Evolutionary conservation across 2,113 vertebrate genomes (phyloP).

Genomic region (Dicerorhinus sumatrensis): DNA sequence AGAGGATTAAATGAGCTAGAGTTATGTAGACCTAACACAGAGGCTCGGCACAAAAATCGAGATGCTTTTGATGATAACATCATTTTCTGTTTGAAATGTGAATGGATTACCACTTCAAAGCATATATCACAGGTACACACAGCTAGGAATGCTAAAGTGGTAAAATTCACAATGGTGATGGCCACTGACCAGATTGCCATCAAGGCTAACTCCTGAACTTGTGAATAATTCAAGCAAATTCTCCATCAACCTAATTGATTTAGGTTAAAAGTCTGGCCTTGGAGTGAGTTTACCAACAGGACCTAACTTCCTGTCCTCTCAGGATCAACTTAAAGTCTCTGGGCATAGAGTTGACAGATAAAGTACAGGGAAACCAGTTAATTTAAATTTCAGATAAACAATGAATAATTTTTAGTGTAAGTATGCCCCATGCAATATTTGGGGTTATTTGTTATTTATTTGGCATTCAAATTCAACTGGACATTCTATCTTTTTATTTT

Average conservation of each 20-base stretch:
- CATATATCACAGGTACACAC: not conserved
- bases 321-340: not conserved
- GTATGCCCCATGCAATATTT: not conserved
- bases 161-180: not conserved
- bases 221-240: not conserved
- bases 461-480: slow-evolving; percentile 46
- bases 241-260: not conserved
- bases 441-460: not conserved
- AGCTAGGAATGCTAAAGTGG: not conserved
- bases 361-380: not conserved
- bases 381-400: slow-evolving; percentile 38
- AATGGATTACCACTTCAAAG: not conserved
- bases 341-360: not conserved
- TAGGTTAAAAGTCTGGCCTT: not conserved
- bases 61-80: not conserved
- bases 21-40: not conserved
- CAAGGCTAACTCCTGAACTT: not conserved
- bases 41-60: not conserved
- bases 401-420: not conserved
- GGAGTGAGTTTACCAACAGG: not conserved
- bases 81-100: not conserved
- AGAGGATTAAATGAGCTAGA: not conserved
- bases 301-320: not conserved
- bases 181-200: not conserved
- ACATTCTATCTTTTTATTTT: not conserved